Percentiles rank a stretch among this genome's conserved stretches.
Conservation (phyloP, 2,888 invertebrate species). For the Bembecia ichneumoniformis region DNA sequence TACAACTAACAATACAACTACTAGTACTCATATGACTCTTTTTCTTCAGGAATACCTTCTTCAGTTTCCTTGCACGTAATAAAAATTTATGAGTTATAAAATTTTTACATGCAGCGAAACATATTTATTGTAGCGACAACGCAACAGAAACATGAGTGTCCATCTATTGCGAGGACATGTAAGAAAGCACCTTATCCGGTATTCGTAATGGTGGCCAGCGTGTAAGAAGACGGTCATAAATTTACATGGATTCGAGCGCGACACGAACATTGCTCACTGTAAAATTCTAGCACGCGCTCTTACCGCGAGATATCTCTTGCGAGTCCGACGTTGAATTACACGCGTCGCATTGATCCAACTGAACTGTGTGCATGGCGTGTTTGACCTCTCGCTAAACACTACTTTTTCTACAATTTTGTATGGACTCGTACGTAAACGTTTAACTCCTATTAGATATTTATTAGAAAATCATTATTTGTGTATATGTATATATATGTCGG, state of each 20-base stretch:
- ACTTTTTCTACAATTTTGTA: background rate
- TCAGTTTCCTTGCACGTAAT: background rate
- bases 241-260: conserved; percentile 57
- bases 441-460: too few relatives aligned
- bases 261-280: conserved; percentile 53
- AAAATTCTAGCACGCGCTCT: conserved; percentile 51
- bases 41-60: too few relatives aligned
- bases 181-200: conserved; percentile 39
- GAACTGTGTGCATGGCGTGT: conserved; percentile 4
- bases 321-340: conserved; percentile 14
- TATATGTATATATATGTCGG: too few relatives aligned
- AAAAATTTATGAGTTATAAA: background rate
- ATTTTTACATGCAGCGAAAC: background rate
- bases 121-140: background rate
- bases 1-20: too few relatives aligned
- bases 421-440: background rate
- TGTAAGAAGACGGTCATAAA: conserved; percentile 47
- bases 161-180: conserved; percentile 35
- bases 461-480: too few relatives aligned
- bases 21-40: too few relatives aligned
- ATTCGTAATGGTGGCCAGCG: conserved; percentile 39
- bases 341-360: conserved; percentile 6
- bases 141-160: conserved; percentile 4
- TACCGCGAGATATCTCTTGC: conserved; percentile 19
- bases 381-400: background rate